Base-by-base conservation (phyloP, 2,888 invertebrate genomes). In the Halocaridina rubra region DNA sequence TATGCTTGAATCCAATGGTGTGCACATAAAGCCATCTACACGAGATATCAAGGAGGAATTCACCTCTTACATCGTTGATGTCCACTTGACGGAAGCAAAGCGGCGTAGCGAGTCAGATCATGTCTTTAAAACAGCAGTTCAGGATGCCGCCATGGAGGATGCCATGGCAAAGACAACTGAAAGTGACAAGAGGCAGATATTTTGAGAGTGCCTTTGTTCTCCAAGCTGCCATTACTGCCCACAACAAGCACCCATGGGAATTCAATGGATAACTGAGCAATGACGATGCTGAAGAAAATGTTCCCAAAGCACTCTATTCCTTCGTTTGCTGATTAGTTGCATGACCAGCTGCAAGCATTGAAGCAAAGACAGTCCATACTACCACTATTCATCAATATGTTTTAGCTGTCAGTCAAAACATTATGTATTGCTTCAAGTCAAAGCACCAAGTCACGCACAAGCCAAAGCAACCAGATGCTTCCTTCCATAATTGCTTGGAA, bases 241-340 rank as follows among this genome's bases (percentile, higher is more conserved):
- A n/a, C n/a, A n/a, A n/a, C n/a, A n/a, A n/a, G n/a, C 72, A 72
- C 72, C 72, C 72, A 72, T 72, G 72, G 72, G 72, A 39, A 72
- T 72, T 72, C 39, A 72, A 72, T n/a, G n/a, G 33, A 32, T 13
- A 72, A 72, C 72, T 72, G 72, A 72, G 32, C 72, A 32, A 72
- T 72, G 72, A 72, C 30, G 72, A 72, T 72, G 72, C 72, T 72
- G 32, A 72, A 72, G 33, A 72, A 72, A 32, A 72, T 72, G 72
- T 72, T 39, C 72, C 72, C 30, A 72, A 72, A 72, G 33, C 72
- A 72, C 72, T n/a, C n/a, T n/a, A n/a, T n/a, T n/a, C n/a, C n/a
- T n/a, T n/a, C n/a, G n/a, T n/a, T n/a, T n/a, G n/a, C 39, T 39
- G n/a, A n/a, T n/a, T n/a, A n/a, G n/a, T n/a, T n/a, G n/a, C n/a